phyloP scores from a whole-genome alignment of 2,113 vertebrate genomes.

The Narcine bancroftii region DNA sequence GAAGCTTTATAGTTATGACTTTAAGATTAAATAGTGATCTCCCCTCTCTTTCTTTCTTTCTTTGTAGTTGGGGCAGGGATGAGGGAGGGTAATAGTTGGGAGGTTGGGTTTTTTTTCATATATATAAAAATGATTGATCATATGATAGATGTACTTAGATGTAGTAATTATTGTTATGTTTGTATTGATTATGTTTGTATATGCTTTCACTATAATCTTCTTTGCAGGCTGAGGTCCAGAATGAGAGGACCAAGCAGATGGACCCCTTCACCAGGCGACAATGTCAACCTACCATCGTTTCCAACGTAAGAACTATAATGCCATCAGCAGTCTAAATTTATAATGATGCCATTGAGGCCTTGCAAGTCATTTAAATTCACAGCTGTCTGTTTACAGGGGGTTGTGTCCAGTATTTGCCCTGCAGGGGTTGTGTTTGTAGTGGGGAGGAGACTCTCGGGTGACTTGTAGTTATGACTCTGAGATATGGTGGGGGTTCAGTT shows the following conservation, averaged over 20 bases:
- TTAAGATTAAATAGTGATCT: too few relatives aligned
- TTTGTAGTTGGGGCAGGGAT: too few relatives aligned
- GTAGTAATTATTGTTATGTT: too few relatives aligned
- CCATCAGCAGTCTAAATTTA: not conserved
- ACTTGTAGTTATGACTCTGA: slow-evolving; percentile 35
- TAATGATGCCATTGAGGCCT: not conserved
- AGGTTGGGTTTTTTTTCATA: too few relatives aligned
- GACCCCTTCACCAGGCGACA: slow-evolving; percentile 94
- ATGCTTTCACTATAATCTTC: not conserved
- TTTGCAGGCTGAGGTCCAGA: slow-evolving; percentile 86
- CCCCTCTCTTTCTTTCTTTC: too few relatives aligned
- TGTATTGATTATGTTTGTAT: too few relatives aligned
- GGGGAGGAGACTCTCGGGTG: too few relatives aligned
- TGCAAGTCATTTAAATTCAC: not conserved
- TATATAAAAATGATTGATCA: too few relatives aligned
- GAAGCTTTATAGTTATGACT: too few relatives aligned
- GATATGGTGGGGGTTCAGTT: slow-evolving; percentile 6
- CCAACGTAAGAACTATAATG: slow-evolving; percentile 72
- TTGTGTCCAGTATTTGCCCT: not conserved
- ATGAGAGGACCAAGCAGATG: slow-evolving; percentile 94
- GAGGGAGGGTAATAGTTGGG: too few relatives aligned
- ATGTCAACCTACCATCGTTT: slow-evolving; percentile 97
- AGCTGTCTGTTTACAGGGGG: too few relatives aligned
- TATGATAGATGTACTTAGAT: too few relatives aligned
- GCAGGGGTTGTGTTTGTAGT: not conserved